Percentiles rank a stretch among this genome's conserved stretches.
phyloP scores from a whole-genome alignment of 2,113 vertebrate genomes.

The Perca flavescens region DNA sequence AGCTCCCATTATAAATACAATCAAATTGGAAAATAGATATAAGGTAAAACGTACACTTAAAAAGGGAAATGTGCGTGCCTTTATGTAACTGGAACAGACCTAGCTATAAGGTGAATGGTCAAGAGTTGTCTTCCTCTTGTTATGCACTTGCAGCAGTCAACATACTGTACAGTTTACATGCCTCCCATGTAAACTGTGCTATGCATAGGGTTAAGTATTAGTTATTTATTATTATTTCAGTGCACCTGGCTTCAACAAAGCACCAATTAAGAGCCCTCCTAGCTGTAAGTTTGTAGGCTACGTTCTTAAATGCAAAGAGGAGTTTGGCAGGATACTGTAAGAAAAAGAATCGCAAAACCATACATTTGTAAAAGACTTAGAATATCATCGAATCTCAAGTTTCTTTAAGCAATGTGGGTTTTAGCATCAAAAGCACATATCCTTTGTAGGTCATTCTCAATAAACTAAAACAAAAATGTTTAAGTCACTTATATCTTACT shows the following conservation, averaged over 20 bases:
- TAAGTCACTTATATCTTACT: not conserved
- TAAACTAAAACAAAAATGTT: not conserved
- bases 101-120: not conserved
- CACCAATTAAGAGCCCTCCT: not conserved
- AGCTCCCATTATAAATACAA: not conserved
- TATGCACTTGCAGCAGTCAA: not conserved
- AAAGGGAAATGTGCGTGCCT: not conserved
- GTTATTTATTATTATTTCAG: not conserved
- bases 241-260: not conserved
- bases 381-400: not conserved
- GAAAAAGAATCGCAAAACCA: not conserved
- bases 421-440: not conserved
- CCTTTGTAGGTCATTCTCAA: not conserved
- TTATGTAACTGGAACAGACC: not conserved
- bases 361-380: not conserved
- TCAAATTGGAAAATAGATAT: not conserved
- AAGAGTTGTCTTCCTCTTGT: not conserved
- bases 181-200: not conserved
- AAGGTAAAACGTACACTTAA: not conserved
- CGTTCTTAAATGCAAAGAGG: not conserved
- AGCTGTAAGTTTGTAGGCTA: not conserved
- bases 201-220: not conserved
- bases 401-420: not conserved
- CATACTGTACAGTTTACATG: not conserved
- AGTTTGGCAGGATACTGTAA: not conserved